A percentile compares a stretch with the other conserved stretches of the same genome.
These are phyloP conservation scores for Abramis brama DNA, from an alignment of 2,113 vertebrate genomes.

Conservation along the genomic window DNA sequence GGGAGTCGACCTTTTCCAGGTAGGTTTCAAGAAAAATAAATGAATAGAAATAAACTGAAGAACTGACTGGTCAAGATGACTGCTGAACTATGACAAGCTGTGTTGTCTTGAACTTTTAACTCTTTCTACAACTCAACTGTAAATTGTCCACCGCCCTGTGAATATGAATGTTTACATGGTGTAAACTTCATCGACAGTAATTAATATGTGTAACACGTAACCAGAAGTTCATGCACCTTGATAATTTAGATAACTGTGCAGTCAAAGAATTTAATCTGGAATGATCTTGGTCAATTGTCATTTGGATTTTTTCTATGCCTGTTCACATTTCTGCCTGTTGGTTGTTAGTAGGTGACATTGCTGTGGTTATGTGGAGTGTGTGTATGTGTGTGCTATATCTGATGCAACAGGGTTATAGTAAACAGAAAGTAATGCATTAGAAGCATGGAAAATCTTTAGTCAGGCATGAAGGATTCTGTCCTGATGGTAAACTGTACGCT, in stretches of 20 bases:
- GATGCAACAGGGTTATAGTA: not conserved
- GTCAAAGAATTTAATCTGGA: not conserved
- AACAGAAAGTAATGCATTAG: not conserved
- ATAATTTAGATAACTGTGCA: not conserved
- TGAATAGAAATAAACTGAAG: not conserved
- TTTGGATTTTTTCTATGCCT: not conserved
- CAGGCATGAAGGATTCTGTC: not conserved
- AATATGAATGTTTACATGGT: no score
- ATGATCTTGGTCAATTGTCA: not conserved
- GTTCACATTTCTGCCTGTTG: not conserved
- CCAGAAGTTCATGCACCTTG: not conserved
- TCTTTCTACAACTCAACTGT: not conserved
- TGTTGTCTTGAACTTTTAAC: not conserved
- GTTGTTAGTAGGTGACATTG: not conserved
- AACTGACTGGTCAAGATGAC: constrained; percentile 4
- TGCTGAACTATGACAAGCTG: not conserved
- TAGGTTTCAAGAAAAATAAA: constrained; percentile 1
- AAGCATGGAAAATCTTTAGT: not conserved
- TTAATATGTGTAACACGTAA: not conserved
- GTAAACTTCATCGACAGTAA: no score
- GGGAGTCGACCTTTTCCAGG: not conserved
- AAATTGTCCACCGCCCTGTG: not conserved
- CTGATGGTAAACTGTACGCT: not conserved
- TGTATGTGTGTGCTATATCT: not conserved
- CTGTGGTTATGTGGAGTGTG: not conserved